phyloP scores from a whole-genome alignment of 1,140 invertebrate genomes.

The Temnothorax longispinosus region DNA sequence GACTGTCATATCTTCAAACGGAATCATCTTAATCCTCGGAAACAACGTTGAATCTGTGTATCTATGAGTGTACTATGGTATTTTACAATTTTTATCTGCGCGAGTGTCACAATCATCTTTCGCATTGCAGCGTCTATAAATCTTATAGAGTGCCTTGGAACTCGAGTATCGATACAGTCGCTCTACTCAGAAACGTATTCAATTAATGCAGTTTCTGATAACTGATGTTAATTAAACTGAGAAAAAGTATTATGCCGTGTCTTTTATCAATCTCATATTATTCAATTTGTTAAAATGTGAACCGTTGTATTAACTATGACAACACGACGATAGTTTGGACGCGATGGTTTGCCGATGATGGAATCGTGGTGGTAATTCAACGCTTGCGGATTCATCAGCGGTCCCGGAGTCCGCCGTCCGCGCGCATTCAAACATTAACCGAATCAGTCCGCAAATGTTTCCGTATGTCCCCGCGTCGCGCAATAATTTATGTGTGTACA shows the following conservation, averaged over 20 bases:
- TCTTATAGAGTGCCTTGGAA: not conserved
- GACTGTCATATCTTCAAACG: not conserved
- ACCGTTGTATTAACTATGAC: not conserved
- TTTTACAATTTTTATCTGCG: not conserved
- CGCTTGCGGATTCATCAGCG: conserved; percentile 47
- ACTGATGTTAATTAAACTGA: not conserved
- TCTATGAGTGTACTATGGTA: not conserved
- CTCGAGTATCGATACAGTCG: not conserved
- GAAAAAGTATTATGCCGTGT: not conserved
- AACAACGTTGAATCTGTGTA: not conserved
- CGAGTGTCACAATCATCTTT: not conserved
- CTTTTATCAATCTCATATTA: not conserved
- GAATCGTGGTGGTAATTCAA: conserved; percentile 46
- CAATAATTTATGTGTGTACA: conserved; percentile 39
- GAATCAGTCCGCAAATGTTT: conserved; percentile 55
- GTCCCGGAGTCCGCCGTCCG: not conserved
- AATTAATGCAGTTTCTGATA: not conserved
- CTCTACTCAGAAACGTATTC: not conserved
- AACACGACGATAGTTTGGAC: not conserved
- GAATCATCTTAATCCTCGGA: not conserved
- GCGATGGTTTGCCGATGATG: not conserved
- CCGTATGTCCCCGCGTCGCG: not conserved
- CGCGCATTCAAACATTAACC: conserved; percentile 39
- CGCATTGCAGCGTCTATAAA: not conserved
- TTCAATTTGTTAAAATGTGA: not conserved